Conservation (phyloP, 92 coral and sea anemone species). For the Isaurus tuberculatus region DNA sequence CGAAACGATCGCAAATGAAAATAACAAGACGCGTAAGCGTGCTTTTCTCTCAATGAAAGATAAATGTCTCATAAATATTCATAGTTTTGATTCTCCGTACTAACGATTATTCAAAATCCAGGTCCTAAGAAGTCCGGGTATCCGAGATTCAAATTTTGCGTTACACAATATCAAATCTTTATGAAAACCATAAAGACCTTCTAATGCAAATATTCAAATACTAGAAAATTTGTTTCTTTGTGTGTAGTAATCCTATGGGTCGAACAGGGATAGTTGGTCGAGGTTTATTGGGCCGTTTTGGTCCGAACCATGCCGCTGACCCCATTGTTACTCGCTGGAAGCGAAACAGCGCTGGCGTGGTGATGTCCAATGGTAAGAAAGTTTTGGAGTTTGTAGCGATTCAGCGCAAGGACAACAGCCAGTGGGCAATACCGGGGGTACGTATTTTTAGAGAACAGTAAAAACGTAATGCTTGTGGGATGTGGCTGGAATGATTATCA, state of each 20-base stretch:
- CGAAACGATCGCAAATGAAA: too few species aligned
- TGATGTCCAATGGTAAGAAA: slow-evolving; percentile 89
- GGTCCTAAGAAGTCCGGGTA: too few species aligned
- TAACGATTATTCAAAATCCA: too few species aligned
- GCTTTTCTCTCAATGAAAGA: too few species aligned
- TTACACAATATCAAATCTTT: not conserved
- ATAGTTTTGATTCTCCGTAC: too few species aligned
- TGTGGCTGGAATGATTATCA: too few species aligned
- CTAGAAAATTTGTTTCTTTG: not conserved
- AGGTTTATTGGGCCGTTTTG: slow-evolving; percentile 93
- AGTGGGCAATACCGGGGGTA: slow-evolving; percentile 99
- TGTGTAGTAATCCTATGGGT: slow-evolving; percentile 95
- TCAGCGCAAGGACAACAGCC: slow-evolving; percentile 89
- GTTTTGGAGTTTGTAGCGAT: slow-evolving; percentile 96
- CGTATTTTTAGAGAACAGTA: slow-evolving; percentile 39
- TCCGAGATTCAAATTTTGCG: too few species aligned
- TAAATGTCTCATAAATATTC: too few species aligned
- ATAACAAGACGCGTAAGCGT: too few species aligned
- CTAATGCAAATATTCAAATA: not conserved
- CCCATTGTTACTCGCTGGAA: slow-evolving; percentile 98
- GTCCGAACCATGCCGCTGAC: slow-evolving; percentile 99
- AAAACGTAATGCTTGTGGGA: too few species aligned
- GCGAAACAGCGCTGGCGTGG: slow-evolving; percentile 92
- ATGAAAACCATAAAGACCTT: not conserved
- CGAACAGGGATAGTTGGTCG: slow-evolving; percentile 93